Evolutionary conservation across 2,797 vertebrate species (phyloP).

Genomic region (Lycodopsis pacificus): DNA sequence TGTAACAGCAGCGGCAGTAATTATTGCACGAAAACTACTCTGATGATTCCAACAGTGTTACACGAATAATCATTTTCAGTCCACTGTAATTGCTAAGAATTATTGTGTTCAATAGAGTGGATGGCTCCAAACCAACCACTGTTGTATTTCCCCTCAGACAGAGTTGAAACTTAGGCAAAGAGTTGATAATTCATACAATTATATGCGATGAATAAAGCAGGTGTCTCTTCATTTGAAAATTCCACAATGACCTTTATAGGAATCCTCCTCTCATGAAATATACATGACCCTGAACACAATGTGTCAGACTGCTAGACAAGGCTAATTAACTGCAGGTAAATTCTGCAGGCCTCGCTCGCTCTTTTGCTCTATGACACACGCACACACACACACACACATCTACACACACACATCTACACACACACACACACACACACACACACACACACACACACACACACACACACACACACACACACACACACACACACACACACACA

Average conservation of each 20-base stretch:
- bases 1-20: constrained; percentile 6
- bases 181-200: constrained; percentile 75
- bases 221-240: constrained; percentile 80
- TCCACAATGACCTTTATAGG: constrained; percentile 81
- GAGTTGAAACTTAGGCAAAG: constrained; percentile 61
- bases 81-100: constrained; percentile 30
- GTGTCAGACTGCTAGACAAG: constrained; percentile 76
- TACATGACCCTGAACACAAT: constrained; percentile 80
- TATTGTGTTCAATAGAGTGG: constrained; percentile 24
- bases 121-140: constrained; percentile 17
- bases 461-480: constrained; percentile 17
- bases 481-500: constrained; percentile 18
- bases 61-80: constrained; percentile 33
- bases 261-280: constrained; percentile 81
- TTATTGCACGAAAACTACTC: constrained; percentile 28
- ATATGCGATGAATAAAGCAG: constrained; percentile 76
- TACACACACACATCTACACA: constrained; percentile 8
- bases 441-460: constrained; percentile 32
- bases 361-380: not conserved
- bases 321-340: constrained; percentile 82
- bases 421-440: constrained; percentile 10
- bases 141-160: constrained; percentile 38
- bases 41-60: constrained; percentile 37
- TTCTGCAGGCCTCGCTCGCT: constrained; percentile 56
- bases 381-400: not conserved